phyloP scores from a whole-genome alignment of 2,113 vertebrate species.

The Spilogale gracilis region DNA sequence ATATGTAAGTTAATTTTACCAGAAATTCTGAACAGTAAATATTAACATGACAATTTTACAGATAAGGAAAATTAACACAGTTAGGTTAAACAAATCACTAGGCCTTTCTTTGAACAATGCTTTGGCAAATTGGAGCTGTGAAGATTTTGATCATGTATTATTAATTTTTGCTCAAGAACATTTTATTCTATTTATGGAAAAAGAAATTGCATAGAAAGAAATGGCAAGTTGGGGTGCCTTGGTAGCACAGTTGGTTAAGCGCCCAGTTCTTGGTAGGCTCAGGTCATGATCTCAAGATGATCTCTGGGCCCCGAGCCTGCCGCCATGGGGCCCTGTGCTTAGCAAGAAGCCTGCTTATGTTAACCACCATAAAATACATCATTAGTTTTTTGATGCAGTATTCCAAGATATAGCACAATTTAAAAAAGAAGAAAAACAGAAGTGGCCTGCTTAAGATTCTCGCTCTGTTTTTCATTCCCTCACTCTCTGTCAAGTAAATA shows the following conservation, averaged over 20 bases:
- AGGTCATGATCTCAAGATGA: neutral
- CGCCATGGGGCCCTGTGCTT: neutral
- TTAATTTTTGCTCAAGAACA: neutral
- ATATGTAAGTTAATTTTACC: neutral
- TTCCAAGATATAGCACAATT: too few species aligned
- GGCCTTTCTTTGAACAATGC: neutral
- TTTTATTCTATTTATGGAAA: neutral
- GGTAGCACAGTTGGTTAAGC: neutral
- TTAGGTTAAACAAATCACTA: neutral
- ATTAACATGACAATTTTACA: neutral
- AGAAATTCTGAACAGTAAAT: neutral
- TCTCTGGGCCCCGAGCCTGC: neutral
- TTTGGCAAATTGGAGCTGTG: neutral
- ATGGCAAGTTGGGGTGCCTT: neutral
- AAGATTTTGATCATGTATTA: neutral
- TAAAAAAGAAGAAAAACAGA: too few species aligned
- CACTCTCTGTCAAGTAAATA: neutral
- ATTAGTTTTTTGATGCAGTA: too few species aligned
- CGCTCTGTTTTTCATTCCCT: neutral
- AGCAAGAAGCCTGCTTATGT: neutral
- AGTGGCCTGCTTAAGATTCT: neutral
- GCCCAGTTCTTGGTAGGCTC: neutral
- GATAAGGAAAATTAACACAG: neutral
- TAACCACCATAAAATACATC: too few species aligned
- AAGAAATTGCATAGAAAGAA: neutral